Conservation (phyloP, 2,888 invertebrate genomes). For the Labia minor region DNA sequence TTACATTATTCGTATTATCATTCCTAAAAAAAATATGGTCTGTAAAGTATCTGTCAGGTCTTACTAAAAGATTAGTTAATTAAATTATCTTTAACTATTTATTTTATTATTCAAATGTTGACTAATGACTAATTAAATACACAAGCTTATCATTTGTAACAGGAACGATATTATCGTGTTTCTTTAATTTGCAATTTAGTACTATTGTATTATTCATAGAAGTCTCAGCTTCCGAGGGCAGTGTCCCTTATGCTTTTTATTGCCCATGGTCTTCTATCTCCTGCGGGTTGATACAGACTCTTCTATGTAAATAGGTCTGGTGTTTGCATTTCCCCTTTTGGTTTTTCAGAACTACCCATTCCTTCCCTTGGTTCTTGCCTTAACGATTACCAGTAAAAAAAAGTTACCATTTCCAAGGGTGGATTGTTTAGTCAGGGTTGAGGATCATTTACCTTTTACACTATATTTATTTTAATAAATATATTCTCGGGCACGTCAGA, state of each 20-base stretch:
- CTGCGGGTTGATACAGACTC: not conserved
- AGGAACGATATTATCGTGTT: not conserved
- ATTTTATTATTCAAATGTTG: constrained; percentile 1
- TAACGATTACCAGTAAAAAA: not conserved
- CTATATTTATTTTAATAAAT: constrained; percentile 13
- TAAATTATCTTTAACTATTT: no score
- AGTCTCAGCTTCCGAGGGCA: not conserved
- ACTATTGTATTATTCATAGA: not conserved
- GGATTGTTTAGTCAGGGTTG: not conserved
- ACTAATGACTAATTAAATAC: not conserved
- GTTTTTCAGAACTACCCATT: constrained; percentile 1
- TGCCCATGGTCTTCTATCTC: not conserved
- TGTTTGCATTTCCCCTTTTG: not conserved
- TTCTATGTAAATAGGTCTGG: not conserved
- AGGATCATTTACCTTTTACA: constrained; percentile 1
- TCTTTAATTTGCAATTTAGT: constrained; percentile 4
- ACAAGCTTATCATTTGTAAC: not conserved
- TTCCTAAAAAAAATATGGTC: no score
- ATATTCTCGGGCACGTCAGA: not conserved
- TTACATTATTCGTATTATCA: no score
- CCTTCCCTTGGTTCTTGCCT: not conserved
- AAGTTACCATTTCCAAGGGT: not conserved
- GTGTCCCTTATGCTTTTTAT: not conserved
- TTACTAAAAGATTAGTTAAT: no score
- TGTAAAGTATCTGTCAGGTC: no score